Conservation (phyloP, 2,888 invertebrate genomes). For the Craniophora ligustri region DNA sequence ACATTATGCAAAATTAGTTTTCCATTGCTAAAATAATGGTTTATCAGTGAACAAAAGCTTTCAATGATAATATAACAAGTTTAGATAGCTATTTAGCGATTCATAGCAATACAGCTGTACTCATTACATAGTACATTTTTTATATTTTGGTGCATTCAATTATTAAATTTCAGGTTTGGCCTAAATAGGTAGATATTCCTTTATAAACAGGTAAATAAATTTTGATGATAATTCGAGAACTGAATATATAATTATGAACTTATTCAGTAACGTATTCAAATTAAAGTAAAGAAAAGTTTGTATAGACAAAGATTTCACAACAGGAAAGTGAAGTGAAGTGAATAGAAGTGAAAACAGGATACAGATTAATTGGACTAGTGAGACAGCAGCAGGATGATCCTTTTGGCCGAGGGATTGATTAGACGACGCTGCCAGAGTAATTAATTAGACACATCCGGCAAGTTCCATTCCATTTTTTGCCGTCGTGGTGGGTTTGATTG, state of each 20-base stretch:
- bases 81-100: too few relatives aligned
- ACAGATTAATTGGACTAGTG: slow-evolving; percentile 57
- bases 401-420: slow-evolving; percentile 68
- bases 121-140: too few relatives aligned
- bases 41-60: too few relatives aligned
- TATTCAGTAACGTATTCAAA: slow-evolving; percentile 33
- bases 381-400: slow-evolving; percentile 59
- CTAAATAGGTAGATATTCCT: too few relatives aligned
- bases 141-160: too few relatives aligned
- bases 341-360: slow-evolving; percentile 55
- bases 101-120: slow-evolving; percentile 37
- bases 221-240: too few relatives aligned
- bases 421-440: slow-evolving; percentile 64
- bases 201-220: too few relatives aligned
- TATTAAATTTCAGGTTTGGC: too few relatives aligned
- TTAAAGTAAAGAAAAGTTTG: slow-evolving; percentile 40
- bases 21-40: too few relatives aligned
- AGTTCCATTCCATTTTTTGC: slow-evolving; percentile 69
- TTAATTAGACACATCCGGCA: slow-evolving; percentile 71
- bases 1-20: not conserved
- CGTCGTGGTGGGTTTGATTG: slow-evolving; percentile 62
- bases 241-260: slow-evolving; percentile 19
- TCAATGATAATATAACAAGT: too few relatives aligned
- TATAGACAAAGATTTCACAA: slow-evolving; percentile 32
- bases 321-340: too few relatives aligned